These are phyloP conservation scores for Diplodus sargus DNA, from an alignment of 2,797 vertebrate species.

Conservation along the genomic window DNA sequence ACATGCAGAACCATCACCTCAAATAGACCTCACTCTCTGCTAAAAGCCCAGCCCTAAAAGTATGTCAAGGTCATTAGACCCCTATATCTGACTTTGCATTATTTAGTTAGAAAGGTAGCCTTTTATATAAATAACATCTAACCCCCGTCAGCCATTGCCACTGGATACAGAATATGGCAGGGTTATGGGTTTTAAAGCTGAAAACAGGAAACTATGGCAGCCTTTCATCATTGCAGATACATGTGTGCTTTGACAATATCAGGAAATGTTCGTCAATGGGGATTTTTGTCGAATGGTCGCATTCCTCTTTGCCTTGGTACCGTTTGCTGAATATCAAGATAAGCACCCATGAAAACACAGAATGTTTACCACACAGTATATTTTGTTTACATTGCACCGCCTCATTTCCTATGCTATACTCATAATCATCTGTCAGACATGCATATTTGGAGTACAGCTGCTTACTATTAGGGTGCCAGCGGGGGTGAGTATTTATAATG, in stretches of 20 bases:
- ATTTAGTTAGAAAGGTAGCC: constrained; percentile 50
- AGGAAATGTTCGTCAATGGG: constrained; percentile 25
- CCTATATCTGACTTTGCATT: constrained; percentile 46
- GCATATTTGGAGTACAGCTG: constrained; percentile 68
- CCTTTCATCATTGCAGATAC: constrained; percentile 38
- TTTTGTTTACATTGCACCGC: constrained; percentile 53
- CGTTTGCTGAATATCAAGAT: constrained; percentile 45
- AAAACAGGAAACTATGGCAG: constrained; percentile 46
- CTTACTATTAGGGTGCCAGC: constrained; percentile 60
- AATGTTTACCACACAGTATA: constrained; percentile 43
- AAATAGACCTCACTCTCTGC: background rate
- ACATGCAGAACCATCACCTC: constrained; percentile 9
- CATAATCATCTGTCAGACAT: constrained; percentile 68
- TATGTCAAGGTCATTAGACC: constrained; percentile 23
- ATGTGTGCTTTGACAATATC: constrained; percentile 31
- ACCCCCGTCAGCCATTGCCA: constrained; percentile 27
- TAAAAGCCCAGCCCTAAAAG: constrained; percentile 35
- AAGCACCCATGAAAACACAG: constrained; percentile 21
- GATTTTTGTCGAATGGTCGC: background rate
- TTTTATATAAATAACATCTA: constrained; percentile 27
- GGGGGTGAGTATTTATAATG: constrained; percentile 70
- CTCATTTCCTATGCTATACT: constrained; percentile 51
- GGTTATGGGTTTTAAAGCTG: constrained; percentile 26
- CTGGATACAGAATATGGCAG: constrained; percentile 18
- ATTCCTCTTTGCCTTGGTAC: background rate